Percentiles rank a stretch among this genome's conserved stretches.
These are phyloP conservation scores for Neogobius melanostomus DNA, from an alignment of 2,113 vertebrate genomes.

Conservation along the genomic window DNA sequence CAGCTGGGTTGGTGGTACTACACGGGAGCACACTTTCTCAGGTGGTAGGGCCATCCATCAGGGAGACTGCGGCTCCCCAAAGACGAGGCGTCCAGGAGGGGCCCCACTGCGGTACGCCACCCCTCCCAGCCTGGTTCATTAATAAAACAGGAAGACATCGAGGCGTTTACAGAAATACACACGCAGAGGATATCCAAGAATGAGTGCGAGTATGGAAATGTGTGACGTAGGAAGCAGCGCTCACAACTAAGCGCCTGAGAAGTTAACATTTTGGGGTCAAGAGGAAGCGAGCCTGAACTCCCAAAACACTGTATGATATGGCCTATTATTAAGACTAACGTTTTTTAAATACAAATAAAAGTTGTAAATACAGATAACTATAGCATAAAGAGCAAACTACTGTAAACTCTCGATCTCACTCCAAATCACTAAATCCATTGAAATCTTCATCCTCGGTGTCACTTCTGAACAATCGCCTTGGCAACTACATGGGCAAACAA, in stretches of 20 bases:
- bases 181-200: neutral
- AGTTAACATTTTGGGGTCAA: neutral
- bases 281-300: no score
- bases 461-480: no score
- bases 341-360: no score
- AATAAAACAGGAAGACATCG: slow-evolving; percentile 22
- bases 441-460: no score
- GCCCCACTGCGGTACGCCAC: slow-evolving; percentile 31
- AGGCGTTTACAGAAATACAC: slow-evolving; percentile 4
- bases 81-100: slow-evolving; percentile 33
- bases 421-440: no score
- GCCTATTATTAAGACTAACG: no score
- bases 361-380: no score
- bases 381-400: no score
- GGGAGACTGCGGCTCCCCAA: slow-evolving; percentile 62
- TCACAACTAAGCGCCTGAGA: neutral
- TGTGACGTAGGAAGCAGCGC: neutral
- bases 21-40: slow-evolving; percentile 23
- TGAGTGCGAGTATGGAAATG: neutral
- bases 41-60: slow-evolving; percentile 66
- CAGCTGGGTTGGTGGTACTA: slow-evolving; percentile 52
- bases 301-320: no score
- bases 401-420: no score
- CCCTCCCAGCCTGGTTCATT: slow-evolving; percentile 33
- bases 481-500: no score